Evolutionary conservation across 2,888 invertebrate genomes (phyloP), one percentile per base, ranked within the genome.

Genomic region (Entomobrya multifasciata): DNA sequence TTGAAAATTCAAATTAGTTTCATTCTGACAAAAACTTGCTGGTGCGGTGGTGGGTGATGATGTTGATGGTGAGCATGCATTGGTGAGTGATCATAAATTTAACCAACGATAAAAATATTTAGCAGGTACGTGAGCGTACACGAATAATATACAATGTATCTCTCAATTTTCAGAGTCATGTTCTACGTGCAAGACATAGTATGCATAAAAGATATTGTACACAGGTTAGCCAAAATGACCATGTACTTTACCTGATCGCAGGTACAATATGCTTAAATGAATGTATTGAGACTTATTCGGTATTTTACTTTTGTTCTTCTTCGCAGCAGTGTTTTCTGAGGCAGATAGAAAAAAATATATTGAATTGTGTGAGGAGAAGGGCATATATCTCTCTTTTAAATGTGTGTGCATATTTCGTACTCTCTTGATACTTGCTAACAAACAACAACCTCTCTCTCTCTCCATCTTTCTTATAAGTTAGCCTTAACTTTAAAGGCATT

Each of bases 291-390:
- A 83, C 65, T 77, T 83, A 57, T 60, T 84, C 62, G 70, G 83
- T 77, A 84, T 74, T 84, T 84, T 67, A 76, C 83, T 60, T 65
- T 81, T 60, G 74, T 25, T 72, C 72, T 72, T 27, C 65, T 49
- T 44, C 57, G 13, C 49, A 41, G 65, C 60, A 30, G 47, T 60
- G 52, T 67, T 84, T 82, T 78, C n/a, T 44, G 82, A 76, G 77
- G 77, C 84, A 84, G 84, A 67, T 84, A 77, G 77, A 74, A 62
- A 74, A 80, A 22, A 41, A 60, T 44, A n/a, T n/a, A 84, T 65
- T 76, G 77, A 52, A 77, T 84, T 77, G 65, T 84, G 65, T 77
- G 65, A 76, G 65, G 55, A 82, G 82, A 83, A 77, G 77, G 77
- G 84, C 62, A 72, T 74, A 72, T 30, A 62, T 36, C 27, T 80